phyloP scores from a whole-genome alignment of 1,140 invertebrate genomes.

The Polypedilum vanderplanki region DNA sequence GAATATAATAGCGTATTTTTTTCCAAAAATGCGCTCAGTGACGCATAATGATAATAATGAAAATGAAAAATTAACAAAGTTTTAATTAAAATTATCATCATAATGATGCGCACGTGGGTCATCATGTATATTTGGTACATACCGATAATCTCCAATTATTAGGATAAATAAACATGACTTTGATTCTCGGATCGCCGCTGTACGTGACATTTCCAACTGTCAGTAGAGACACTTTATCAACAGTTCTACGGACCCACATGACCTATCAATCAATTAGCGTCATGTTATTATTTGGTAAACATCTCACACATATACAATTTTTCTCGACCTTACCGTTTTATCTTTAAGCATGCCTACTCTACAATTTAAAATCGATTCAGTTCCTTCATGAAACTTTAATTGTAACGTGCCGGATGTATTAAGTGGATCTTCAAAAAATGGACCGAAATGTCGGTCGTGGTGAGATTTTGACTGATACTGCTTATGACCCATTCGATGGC shows the following conservation, averaged over 20 bases:
- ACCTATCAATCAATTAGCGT: conserved; percentile 51
- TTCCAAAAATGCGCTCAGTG: too few relatives aligned
- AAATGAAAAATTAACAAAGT: too few relatives aligned
- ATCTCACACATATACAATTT: neutral
- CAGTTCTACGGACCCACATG: conserved; percentile 66
- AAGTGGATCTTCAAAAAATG: conserved; percentile 63
- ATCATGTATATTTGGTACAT: too few relatives aligned
- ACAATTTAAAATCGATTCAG: conserved; percentile 70
- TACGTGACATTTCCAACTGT: conserved; percentile 67
- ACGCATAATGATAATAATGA: too few relatives aligned
- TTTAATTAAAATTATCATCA: too few relatives aligned
- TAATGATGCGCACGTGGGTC: too few relatives aligned
- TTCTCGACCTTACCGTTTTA: conserved; percentile 61
- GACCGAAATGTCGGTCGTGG: conserved; percentile 57
- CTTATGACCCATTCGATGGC: conserved; percentile 10
- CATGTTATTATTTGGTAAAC: conserved; percentile 24
- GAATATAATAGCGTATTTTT: too few relatives aligned
- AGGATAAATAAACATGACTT: conserved; percentile 69
- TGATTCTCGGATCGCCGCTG: conserved; percentile 62
- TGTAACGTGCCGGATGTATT: conserved; percentile 40
- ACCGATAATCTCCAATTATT: conserved; percentile 67
- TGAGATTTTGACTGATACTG: conserved; percentile 49
- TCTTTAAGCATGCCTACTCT: conserved; percentile 73
- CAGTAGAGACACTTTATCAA: conserved; percentile 63
- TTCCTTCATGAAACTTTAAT: conserved; percentile 66